phyloP scores from a whole-genome alignment of 1,140 invertebrate genomes.

The Conus ventricosus region DNA sequence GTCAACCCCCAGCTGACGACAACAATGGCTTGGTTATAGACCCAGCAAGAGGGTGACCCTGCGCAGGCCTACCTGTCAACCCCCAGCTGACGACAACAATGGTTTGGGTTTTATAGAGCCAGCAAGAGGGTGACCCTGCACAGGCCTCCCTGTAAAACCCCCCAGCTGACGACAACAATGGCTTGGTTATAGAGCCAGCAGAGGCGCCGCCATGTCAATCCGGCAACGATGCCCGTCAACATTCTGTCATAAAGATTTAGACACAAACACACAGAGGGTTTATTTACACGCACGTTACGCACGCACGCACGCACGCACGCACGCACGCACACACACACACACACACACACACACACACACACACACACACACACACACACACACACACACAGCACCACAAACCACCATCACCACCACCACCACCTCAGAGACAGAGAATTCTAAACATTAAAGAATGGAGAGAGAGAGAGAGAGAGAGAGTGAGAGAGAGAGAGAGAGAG shows the following conservation, averaged over 20 bases:
- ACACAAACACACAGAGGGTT: conserved; percentile 2
- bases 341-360: background rate
- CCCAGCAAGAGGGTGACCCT: too few relatives aligned
- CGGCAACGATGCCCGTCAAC: background rate
- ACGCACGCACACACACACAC: conserved; percentile 11
- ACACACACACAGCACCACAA: too few relatives aligned
- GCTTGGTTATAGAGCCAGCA: too few relatives aligned
- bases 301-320: background rate
- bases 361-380: too few relatives aligned
- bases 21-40: too few relatives aligned
- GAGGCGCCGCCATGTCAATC: too few relatives aligned
- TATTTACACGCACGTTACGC: too few relatives aligned
- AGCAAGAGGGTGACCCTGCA: background rate
- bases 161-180: background rate
- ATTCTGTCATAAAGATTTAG: background rate
- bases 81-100: background rate
- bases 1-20: background rate
- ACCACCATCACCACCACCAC: background rate
- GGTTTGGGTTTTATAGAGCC: too few relatives aligned
- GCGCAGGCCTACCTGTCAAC: background rate
- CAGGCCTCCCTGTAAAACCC: background rate
- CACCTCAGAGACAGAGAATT: background rate
- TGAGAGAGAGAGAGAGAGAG: too few relatives aligned
- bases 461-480: too few relatives aligned
- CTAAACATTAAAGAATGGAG: too few relatives aligned